Evolutionary conservation across 1,140 invertebrate species (phyloP), one percentile per base, ranked within the genome.

Genomic region (Wiebesia pumilae): DNA sequence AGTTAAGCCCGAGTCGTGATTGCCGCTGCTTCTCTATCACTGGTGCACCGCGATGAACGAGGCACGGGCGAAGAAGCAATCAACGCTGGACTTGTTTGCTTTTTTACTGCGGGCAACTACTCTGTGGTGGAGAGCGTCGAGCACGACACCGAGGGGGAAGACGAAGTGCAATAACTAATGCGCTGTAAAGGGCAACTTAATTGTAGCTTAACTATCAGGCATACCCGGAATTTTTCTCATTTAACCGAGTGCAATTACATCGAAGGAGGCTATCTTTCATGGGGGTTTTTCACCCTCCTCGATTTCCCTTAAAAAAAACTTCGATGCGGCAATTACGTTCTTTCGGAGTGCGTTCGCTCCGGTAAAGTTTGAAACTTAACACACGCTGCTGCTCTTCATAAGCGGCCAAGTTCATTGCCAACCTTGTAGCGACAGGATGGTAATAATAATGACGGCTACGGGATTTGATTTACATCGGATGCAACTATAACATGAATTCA

Each of bases 1-100:
- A 58, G 62, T 65, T 21, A 43, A 73, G 33, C 47, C 30, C 30
- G 47, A 69, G 38, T 24, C 77, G 40, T 80, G 83, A 85, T 85
- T 80, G 77, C 43, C 43, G 27, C 65, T 27, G 58, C 7, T 54
- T 54, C 7, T 7, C 19, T 54, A 16, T 54, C 51, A 14, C 19
- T 1, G 10, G 9, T 16, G 51, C 14, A 2, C 51, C 51, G 51
- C 51, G 54, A 80, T 62, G 78, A 80, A 80, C 38, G 78, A 38
- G 65, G 16, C 12, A 7, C 19, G 27, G 40, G 4, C 19, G 78
- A 33, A 27, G 78, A 33, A 27, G 58, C 58, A 62, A 27, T 27
- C 58, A 27, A 7, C 6, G 43, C 6, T 47, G 43, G 6, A 47
- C 14, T 47, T 47, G 14, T 47, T 47, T 47, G 14, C 14, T 47